phyloP scores from a whole-genome alignment of 2,888 invertebrate species.

The Drosophila subsilvestris region DNA sequence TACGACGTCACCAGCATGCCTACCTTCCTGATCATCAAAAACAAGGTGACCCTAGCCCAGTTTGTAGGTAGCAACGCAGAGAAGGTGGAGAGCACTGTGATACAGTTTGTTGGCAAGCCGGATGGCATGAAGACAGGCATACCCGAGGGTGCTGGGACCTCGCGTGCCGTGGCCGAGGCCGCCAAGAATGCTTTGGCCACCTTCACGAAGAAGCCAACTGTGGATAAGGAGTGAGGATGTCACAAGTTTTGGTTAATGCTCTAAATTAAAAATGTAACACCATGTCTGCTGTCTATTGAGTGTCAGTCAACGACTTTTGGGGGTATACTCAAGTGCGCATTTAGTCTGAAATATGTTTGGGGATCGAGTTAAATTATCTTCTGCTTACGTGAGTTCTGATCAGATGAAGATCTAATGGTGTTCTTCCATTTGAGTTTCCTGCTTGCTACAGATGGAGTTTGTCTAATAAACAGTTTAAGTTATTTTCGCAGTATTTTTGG shows the following conservation, averaged over 20 bases:
- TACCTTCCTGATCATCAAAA: constrained; percentile 93
- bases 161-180: neutral
- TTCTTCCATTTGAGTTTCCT: no score
- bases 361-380: neutral
- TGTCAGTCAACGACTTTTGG: neutral
- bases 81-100: constrained; percentile 85
- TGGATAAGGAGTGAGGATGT: neutral
- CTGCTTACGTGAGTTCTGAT: neutral
- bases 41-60: constrained; percentile 87
- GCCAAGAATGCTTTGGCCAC: neutral
- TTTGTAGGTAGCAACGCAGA: constrained; percentile 92
- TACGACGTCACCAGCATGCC: constrained; percentile 94
- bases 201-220: no score
- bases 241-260: neutral
- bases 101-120: constrained; percentile 60
- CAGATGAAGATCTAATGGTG: neutral
- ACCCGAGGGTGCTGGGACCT: neutral
- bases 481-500: no score
- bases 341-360: no score
- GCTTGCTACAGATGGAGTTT: no score
- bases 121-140: constrained; percentile 3
- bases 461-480: no score
- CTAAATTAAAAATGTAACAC: neutral
- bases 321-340: neutral
- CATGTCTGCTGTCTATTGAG: neutral